Conservation (phyloP, 1,140 invertebrate genomes). For the Palaemon carinicauda region DNA sequence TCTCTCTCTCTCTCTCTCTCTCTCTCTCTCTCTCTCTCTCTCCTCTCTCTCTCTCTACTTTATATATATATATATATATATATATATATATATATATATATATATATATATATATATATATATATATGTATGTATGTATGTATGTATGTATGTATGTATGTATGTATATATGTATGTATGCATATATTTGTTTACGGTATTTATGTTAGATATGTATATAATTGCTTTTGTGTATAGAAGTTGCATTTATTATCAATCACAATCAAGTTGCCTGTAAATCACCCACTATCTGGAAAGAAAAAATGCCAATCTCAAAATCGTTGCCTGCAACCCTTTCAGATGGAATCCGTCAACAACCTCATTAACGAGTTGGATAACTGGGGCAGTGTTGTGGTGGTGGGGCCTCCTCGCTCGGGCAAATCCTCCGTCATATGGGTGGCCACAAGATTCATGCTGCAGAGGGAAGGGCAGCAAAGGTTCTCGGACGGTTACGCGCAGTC, state of each 20-base stretch:
- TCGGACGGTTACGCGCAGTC: not conserved
- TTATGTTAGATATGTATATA: too few relatives aligned
- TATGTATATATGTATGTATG: not conserved
- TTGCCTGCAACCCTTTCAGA: not conserved
- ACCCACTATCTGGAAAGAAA: too few relatives aligned
- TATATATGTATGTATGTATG: not conserved
- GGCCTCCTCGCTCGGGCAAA: constrained; percentile 43
- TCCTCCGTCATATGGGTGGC: constrained; percentile 32
- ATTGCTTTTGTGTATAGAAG: too few relatives aligned
- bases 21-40: too few relatives aligned
- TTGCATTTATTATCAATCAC: too few relatives aligned
- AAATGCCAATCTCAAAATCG: too few relatives aligned
- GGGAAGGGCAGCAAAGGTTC: not conserved
- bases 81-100: not conserved
- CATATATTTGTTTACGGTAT: too few relatives aligned
- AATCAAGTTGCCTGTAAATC: not conserved
- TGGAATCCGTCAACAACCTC: constrained; percentile 9
- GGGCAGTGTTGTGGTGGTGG: constrained; percentile 26
- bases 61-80: not conserved
- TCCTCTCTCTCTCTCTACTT: too few relatives aligned
- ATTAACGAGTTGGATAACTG: not conserved
- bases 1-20: too few relatives aligned
- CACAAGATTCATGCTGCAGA: not conserved
- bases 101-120: not conserved
- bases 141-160: not conserved